Evolutionary conservation across 2,113 vertebrate genomes (phyloP), one percentile per base, ranked within the genome.

Genomic region (Pseudorhombus dupliciocellatus): DNA sequence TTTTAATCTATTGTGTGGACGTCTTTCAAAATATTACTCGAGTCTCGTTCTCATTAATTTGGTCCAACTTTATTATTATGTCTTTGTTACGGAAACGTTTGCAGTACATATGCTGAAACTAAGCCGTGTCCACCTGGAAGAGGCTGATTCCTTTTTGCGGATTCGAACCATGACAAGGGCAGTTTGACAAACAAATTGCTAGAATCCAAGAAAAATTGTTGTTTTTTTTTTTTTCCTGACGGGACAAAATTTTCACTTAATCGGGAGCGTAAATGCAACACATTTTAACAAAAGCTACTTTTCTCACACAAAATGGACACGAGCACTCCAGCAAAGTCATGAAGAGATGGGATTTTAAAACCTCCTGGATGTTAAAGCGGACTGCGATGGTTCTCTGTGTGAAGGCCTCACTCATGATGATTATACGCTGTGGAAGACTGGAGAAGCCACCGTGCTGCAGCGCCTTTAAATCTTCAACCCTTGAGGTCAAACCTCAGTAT

Each of bases 401-500:
- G 77, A 76, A 77, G 68, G 81, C 77, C 77, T 84, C 61, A 56
- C 61, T 79, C 71, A 85, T 71, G 77, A 14, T 84, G 83, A 90
- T 83, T 79, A 85, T 55, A 82, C 57, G 37, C 76, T 74, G 78
- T 85, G 89, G 88, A 88, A 91, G 91, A 90, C 89, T 75, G 34
- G 11, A 80, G 80, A 82, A 83, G 75, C 79, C 81, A 40, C 76
- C 73, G 60, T 24, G 68, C 73, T 70, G 78, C 79, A 72, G 82
- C 55, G 80, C 83, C 70, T 85, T 80, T 69, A 75, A 68, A 77
- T 73, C 73, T 70, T 51, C 76, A 52, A 64, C 67, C 81, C 68
- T 79, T 74, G 80, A 82, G 86, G 79, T 83, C 79, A 70, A 54
- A 83, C 81, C 77, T 80, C 67, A 85, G 69, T 51, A 62, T 86